Evolutionary conservation across 1,140 invertebrate genomes (phyloP), one percentile per base, ranked within the genome.

Genomic region (Batillaria attramentaria): DNA sequence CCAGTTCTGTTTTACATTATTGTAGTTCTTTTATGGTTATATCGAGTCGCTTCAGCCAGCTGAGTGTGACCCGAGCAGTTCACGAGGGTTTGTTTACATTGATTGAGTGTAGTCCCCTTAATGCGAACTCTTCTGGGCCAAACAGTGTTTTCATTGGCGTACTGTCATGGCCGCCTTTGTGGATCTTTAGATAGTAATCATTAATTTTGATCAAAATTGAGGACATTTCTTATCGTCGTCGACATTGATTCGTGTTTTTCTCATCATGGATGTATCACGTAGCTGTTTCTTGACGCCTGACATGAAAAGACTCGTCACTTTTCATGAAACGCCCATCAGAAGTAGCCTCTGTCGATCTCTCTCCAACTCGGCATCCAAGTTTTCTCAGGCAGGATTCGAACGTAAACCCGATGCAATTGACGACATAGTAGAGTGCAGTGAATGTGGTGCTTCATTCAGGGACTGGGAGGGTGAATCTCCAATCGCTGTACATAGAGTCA

Each of bases 391-490:
- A 1, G 57, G 57, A 24, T 62, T 62, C 57, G 10, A 62, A 24
- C 57, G 57, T 24, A 13, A 50, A 50, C 46, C 10, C 8, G 57
- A 31, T 16, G 10, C 24, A 62, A 62, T 8, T 28, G 57, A 62
- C 24, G 57, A 62, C 57, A 31, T 28, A 31, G 57, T 62, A 28
- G 57, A 28, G 24, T 62, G 57, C 24, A 8, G 10, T 6, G 57
- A 62, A 8, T 62, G 57, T 10, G 10, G 57, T 62, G 57, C 57
- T 8, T 62, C 57, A 0, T 62, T 2, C 57, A 62, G 24, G 33
- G 33, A 62, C 57, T 62, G 57, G 57, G 57, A 62, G 33, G 57
- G 57, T 62, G 57, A 62, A 31, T 62, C 57, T 62, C 57, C 57
- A 31, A 62, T 62, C 8, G 57, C 1, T 16, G 57, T 62, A 28